Conservation (phyloP, 2,113 vertebrate genomes). For the Naja naja region DNA sequence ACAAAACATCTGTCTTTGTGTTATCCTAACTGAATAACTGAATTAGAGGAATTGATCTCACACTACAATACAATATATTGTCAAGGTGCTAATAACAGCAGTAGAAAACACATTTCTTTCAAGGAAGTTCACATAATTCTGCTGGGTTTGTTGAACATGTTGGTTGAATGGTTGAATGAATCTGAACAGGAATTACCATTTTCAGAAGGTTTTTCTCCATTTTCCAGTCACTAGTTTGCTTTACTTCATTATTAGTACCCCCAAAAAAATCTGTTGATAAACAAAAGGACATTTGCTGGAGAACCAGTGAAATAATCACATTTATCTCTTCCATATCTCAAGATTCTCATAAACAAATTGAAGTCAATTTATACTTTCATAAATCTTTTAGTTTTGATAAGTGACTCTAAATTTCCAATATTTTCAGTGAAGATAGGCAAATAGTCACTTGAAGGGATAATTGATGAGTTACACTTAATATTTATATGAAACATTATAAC, state of each 20-base stretch:
- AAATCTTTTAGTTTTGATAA: neutral
- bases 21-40: constrained; percentile 25
- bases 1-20: constrained; percentile 33
- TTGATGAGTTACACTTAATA: neutral
- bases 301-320: neutral
- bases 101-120: constrained; percentile 18
- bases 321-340: neutral
- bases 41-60: constrained; percentile 30
- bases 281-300: neutral
- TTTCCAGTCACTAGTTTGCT: neutral
- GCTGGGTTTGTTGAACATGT: neutral
- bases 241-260: neutral
- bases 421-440: neutral
- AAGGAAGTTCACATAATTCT: constrained; percentile 5
- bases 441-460: neutral
- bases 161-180: neutral
- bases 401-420: neutral
- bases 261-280: neutral
- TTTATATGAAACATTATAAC: neutral
- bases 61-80: constrained; percentile 21
- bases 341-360: neutral
- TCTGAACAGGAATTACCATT: neutral
- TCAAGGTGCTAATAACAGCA: constrained; percentile 38
- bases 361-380: neutral
- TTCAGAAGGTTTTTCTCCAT: neutral